phyloP scores from a whole-genome alignment of 2,888 invertebrate species.

The Timandra comae region DNA sequence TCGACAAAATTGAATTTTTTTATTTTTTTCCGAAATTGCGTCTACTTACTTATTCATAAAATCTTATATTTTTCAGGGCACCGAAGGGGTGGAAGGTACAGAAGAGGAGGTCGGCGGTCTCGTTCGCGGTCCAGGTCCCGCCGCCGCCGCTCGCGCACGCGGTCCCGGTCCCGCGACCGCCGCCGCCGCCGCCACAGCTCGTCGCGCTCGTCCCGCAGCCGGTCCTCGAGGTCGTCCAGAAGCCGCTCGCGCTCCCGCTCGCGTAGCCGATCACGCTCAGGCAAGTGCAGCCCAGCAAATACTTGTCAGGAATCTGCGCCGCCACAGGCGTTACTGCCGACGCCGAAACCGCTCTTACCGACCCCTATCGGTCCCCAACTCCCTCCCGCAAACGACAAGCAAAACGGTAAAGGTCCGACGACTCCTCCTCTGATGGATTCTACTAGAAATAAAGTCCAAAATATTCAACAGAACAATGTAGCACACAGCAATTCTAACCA shows the following conservation, averaged over 20 bases:
- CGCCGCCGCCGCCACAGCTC: constrained; percentile 65
- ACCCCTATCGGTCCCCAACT: constrained; percentile 57
- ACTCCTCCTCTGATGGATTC: constrained; percentile 24
- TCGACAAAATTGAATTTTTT: too few relatives aligned
- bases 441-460: not conserved
- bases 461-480: constrained; percentile 1
- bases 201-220: constrained; percentile 62
- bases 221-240: constrained; percentile 58
- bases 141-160: constrained; percentile 43
- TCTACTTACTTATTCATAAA: too few relatives aligned
- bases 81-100: constrained; percentile 59
- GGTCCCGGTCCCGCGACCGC: constrained; percentile 51
- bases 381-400: constrained; percentile 27
- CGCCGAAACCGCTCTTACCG: constrained; percentile 43
- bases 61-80: too few relatives aligned
- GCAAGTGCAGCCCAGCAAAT: constrained; percentile 72
- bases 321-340: constrained; percentile 43
- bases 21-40: too few relatives aligned
- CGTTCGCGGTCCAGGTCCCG: constrained; percentile 53
- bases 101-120: constrained; percentile 49
- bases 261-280: constrained; percentile 70
- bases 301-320: constrained; percentile 43
- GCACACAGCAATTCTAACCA: constrained; percentile 1
- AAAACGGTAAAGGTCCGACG: constrained; percentile 33
- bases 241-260: constrained; percentile 61